Percentiles rank a stretch among this genome's conserved stretches.
phyloP scores from a whole-genome alignment of 2,113 vertebrate species.

The Caretta caretta region DNA sequence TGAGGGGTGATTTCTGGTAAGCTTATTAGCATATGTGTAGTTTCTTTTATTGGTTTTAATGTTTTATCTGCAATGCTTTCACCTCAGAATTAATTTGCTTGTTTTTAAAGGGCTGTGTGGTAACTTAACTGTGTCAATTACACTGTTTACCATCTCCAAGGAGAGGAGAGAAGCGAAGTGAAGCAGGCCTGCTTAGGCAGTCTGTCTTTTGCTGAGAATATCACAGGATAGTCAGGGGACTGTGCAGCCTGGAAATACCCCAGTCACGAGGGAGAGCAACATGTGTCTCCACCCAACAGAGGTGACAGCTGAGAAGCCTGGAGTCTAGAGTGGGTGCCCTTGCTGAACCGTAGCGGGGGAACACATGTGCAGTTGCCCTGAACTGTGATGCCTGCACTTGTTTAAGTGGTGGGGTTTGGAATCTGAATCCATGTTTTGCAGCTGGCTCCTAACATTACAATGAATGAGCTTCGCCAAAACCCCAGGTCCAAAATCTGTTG shows the following conservation, averaged over 20 bases:
- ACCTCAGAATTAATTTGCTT: background rate
- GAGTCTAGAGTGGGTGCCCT: background rate
- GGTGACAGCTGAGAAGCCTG: background rate
- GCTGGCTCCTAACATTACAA: background rate
- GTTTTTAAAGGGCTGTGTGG: background rate
- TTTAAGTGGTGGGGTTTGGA: background rate
- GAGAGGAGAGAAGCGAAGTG: background rate
- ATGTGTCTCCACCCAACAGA: background rate
- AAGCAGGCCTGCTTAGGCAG: background rate
- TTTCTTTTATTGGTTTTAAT: background rate
- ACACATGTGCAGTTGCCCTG: background rate
- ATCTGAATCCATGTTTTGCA: background rate
- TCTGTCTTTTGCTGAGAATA: background rate
- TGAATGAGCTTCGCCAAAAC: background rate
- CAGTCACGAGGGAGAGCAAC: background rate
- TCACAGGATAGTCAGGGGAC: background rate
- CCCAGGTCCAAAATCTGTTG: background rate
- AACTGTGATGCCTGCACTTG: background rate
- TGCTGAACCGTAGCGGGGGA: background rate
- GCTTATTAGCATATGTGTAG: background rate
- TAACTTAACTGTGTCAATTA: background rate
- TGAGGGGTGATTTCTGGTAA: background rate
- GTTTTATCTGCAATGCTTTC: background rate
- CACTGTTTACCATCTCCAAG: background rate
- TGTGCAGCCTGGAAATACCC: background rate